These are phyloP conservation scores for Danio aesculapii DNA, from an alignment of 2,797 vertebrate species.

Conservation along the genomic window DNA sequence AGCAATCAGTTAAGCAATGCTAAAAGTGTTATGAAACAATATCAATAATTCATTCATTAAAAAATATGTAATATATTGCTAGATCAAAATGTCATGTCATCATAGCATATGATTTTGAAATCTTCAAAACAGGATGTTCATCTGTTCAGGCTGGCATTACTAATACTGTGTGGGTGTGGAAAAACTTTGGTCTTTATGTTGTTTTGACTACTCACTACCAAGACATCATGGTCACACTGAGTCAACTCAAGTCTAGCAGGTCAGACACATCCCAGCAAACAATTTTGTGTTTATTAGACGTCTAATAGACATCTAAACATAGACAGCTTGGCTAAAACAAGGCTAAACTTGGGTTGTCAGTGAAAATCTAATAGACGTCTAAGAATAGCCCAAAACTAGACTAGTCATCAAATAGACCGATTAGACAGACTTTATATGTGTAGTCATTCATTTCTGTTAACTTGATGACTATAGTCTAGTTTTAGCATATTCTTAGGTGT, in stretches of 20 bases:
- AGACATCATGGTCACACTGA: conserved; percentile 50
- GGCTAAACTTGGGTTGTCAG: no score
- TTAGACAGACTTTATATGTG: no score
- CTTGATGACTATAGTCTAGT: no score
- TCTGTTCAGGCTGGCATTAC: conserved; percentile 19
- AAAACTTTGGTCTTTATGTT: conserved; percentile 21
- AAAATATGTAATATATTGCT: background rate
- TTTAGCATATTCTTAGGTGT: no score
- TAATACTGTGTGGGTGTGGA: conserved; percentile 39
- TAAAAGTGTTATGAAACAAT: background rate
- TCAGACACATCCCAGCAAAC: background rate
- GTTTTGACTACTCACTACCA: conserved; percentile 41
- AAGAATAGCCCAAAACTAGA: no score
- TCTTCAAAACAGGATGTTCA: conserved; percentile 8
- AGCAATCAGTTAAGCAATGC: conserved; percentile 16
- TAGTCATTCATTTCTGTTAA: no score
- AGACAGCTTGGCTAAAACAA: no score
- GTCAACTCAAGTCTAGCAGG: conserved; percentile 35
- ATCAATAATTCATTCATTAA: background rate
- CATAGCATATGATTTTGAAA: background rate
- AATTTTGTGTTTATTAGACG: no score
- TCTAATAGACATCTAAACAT: no score
- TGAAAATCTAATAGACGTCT: no score
- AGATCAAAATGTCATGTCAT: background rate
- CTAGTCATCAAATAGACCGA: no score